Base-by-base conservation (phyloP, 2,888 invertebrate genomes). In the Saturnia pavonia region DNA sequence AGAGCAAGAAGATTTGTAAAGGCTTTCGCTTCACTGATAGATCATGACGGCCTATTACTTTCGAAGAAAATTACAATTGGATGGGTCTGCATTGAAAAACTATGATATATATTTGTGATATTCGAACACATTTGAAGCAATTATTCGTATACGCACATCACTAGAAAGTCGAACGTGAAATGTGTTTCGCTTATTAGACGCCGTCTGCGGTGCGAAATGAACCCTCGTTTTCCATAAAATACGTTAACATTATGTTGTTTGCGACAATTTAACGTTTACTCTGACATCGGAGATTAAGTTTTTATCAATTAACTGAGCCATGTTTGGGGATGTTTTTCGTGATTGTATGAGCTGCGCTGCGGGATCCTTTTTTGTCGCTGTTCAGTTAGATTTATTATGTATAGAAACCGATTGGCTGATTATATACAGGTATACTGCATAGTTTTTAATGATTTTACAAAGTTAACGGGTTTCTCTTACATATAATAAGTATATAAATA, bases 261-360 rank as follows among this genome's bases (percentile, higher is more conserved):
- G 65, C 70, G 70, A 70, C 67, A 65, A 45, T 51, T 57, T 69
- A 51, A 70, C 51, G 70, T 54, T 67, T 25, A 25, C 54, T 27
- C 54, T 70, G 70, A 67, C 70, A 63, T 45, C 19, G 27, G 25
- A 25, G 70, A 70, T 70, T 70, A 70, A 70, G 70, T 70, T 70
- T 70, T 70, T 70, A 70, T 70, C 70, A 70, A 70, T 70, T 70
- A 70, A 67, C 25, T 67, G 3, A 25, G 43, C 70, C 70, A 67
- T 70, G 66, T 67, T 66, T 66, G 54, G 70, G 66, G 42, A 19
- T 68, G 67, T 48, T 45, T 57, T 68, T 45, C 67, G 67, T 68
- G 22, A 67, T 43, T 45, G 48, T 27, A 67, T 22, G 43, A 9
- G 19, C 12, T 22, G 67, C 48, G 67, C 48, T 45, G 27, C 42